phyloP scores from a whole-genome alignment of 2,888 invertebrate species.

The Trichopoda pennipes region DNA sequence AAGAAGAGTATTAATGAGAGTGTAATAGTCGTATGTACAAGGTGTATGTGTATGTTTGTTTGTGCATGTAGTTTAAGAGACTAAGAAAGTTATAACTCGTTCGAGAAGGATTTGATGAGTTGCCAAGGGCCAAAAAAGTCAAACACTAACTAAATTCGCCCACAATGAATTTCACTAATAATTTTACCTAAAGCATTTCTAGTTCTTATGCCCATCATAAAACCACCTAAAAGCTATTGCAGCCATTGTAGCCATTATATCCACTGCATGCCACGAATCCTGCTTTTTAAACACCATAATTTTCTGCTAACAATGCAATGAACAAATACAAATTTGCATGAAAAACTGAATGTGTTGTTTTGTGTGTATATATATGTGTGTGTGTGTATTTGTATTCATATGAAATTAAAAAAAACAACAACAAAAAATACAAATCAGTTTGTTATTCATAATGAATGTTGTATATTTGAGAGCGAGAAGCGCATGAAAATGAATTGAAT shows the following conservation, averaged over 20 bases:
- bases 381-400: conserved; percentile 19
- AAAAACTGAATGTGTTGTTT: neutral
- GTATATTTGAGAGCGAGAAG: conserved; percentile 36
- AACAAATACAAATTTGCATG: conserved; percentile 13
- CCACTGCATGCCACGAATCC: conserved; percentile 28
- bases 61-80: conserved; percentile 42
- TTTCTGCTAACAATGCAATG: conserved; percentile 51
- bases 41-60: conserved; percentile 28
- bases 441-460: conserved; percentile 62
- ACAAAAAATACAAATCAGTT: conserved; percentile 45
- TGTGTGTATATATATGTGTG: neutral
- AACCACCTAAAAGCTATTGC: conserved; percentile 13
- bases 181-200: conserved; percentile 28
- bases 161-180: conserved; percentile 57
- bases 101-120: conserved; percentile 64
- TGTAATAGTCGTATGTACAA: neutral
- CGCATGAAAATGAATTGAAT: conserved; percentile 59
- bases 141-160: conserved; percentile 61
- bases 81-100: conserved; percentile 60
- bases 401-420: neutral
- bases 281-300: conserved; percentile 16
- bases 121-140: conserved; percentile 64
- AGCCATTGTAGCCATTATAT: too few relatives aligned
- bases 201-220: conserved; percentile 24
- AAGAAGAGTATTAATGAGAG: conserved; percentile 5